Percentiles rank a stretch among this genome's conserved stretches.
These are phyloP conservation scores for Diadophis punctatus DNA, from an alignment of 2,113 vertebrate species.

Conservation along the genomic window DNA sequence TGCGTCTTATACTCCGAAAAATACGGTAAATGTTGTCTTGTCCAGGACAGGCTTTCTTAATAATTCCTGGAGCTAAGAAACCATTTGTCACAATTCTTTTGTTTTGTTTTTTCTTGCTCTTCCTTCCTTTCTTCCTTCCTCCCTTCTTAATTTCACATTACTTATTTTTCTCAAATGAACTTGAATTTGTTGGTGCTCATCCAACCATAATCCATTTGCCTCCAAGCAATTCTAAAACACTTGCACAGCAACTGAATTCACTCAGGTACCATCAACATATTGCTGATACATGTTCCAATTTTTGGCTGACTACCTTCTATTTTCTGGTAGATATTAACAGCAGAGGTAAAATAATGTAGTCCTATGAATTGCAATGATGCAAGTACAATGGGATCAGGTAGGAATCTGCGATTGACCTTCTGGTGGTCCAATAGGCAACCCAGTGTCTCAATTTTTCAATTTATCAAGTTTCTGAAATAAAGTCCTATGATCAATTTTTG, in stretches of 20 bases:
- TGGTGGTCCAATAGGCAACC: not conserved
- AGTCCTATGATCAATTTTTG: not conserved
- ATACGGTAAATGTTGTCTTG: not conserved
- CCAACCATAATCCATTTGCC: not conserved
- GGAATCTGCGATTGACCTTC: not conserved
- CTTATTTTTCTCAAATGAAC: not conserved
- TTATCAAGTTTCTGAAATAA: not conserved
- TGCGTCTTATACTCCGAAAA: too few species aligned
- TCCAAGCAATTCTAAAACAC: not conserved
- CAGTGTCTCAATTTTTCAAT: not conserved
- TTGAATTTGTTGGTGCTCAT: not conserved
- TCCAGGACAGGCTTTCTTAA: not conserved
- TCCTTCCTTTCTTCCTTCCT: not conserved
- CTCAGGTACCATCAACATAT: not conserved
- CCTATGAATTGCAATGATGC: not conserved
- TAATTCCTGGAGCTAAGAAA: not conserved
- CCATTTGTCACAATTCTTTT: not conserved
- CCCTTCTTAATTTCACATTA: not conserved
- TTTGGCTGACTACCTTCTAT: not conserved
- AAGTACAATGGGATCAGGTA: not conserved
- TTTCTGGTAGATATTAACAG: not conserved
- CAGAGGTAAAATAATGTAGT: not conserved
- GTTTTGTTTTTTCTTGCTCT: too few species aligned
- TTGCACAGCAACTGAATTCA: not conserved
- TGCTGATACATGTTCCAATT: not conserved